A percentile compares a stretch with the other conserved stretches of the same genome.
Conservation (phyloP, 2,113 vertebrate species). For the Oxyura jamaicensis region DNA sequence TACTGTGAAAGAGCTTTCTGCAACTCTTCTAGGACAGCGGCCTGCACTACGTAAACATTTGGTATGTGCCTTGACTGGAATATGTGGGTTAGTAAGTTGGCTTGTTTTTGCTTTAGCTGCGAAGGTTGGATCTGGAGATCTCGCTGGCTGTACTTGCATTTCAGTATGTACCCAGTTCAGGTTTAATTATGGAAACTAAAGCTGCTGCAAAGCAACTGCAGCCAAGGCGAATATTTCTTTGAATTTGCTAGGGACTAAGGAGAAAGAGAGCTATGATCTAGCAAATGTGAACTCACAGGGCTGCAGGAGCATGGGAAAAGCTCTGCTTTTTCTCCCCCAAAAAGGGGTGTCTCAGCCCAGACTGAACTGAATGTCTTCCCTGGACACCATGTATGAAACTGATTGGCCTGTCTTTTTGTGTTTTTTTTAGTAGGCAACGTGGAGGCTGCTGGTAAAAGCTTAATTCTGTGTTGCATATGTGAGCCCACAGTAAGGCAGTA, state of each 20-base stretch:
- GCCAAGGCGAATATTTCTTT: neutral
- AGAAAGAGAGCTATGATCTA: too few relatives aligned
- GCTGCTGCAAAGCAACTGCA: neutral
- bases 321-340: rapidly evolving
- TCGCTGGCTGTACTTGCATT: neutral
- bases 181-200: neutral
- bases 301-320: too few relatives aligned
- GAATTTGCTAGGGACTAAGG: too few relatives aligned
- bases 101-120: neutral
- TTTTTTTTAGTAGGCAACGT: neutral
- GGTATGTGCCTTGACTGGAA: neutral
- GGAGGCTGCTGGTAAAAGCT: neutral
- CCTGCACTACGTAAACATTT: neutral
- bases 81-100: neutral
- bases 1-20: neutral
- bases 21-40: rapidly evolving
- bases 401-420: neutral
- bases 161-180: neutral
- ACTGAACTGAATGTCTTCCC: neutral
- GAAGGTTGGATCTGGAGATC: neutral
- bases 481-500: neutral
- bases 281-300: too few relatives aligned
- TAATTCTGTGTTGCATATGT: neutral
- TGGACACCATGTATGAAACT: neutral
- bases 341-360: neutral